Evolutionary conservation across 2,113 vertebrate genomes (phyloP).

Genomic region (Myotis davidii): DNA sequence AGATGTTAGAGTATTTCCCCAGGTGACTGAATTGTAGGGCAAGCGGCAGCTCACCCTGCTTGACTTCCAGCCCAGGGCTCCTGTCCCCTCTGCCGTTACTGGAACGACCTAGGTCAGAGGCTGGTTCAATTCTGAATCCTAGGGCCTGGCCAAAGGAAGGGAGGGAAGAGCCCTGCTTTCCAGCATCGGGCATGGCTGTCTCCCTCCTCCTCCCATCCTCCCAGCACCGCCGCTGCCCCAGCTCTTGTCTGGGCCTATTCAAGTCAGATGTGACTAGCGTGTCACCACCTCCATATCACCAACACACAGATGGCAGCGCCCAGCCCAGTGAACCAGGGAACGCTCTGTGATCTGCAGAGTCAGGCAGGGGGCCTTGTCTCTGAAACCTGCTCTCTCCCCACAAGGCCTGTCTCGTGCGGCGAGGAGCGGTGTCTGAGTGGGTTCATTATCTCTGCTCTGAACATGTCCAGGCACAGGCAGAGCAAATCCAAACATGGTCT

Average conservation of each 20-base stretch:
- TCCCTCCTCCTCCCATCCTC: background rate
- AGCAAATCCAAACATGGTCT: background rate
- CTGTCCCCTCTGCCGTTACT: accelerated
- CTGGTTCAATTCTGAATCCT: background rate
- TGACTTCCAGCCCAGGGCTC: background rate
- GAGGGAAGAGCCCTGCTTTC: background rate
- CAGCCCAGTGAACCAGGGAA: background rate
- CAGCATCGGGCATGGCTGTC: background rate
- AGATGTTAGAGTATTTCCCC: background rate
- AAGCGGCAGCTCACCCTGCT: accelerated
- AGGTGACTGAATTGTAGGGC: background rate
- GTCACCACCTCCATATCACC: background rate
- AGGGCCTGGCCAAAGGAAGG: background rate
- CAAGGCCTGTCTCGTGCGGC: background rate
- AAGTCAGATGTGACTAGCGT: background rate
- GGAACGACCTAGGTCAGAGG: background rate
- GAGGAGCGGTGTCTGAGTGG: background rate
- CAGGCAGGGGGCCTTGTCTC: background rate
- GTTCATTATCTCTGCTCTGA: background rate
- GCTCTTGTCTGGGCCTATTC: background rate
- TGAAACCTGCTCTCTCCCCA: background rate
- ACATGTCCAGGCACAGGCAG: background rate
- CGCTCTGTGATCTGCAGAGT: accelerated
- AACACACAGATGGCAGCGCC: background rate
- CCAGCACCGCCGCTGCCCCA: background rate